Evolutionary conservation across 2,797 vertebrate genomes (phyloP).

Genomic region (Chelonia mydas): DNA sequence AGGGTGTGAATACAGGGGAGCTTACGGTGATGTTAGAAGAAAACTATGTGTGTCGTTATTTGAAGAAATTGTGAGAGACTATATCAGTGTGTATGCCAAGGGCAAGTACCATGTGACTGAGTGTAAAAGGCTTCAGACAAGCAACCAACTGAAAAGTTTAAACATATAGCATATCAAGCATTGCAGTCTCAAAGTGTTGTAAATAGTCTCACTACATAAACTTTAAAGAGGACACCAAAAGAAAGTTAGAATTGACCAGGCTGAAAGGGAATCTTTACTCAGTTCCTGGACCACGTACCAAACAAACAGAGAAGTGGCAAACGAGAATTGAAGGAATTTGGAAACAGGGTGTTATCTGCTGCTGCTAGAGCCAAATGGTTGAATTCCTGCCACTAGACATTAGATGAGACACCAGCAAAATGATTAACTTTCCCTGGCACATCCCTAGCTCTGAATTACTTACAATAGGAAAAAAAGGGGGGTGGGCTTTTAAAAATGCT

Average conservation of each 20-base stretch:
- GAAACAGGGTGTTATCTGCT: not conserved
- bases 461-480: slow-evolving; percentile 24
- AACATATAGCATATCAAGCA: not conserved
- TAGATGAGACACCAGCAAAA: slow-evolving; percentile 29
- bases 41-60: not conserved
- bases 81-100: not conserved
- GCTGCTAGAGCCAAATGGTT: slow-evolving; percentile 13
- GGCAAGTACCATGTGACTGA: not conserved
- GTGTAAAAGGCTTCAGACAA: not conserved
- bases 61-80: not conserved
- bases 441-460: not conserved
- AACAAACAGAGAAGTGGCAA: rapidly evolving
- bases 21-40: not conserved
- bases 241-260: not conserved
- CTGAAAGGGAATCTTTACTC: not conserved
- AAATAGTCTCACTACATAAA: not conserved
- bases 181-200: not conserved
- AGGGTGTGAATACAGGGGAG: not conserved
- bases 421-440: slow-evolving; percentile 61
- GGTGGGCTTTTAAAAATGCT: slow-evolving; percentile 40
- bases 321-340: not conserved
- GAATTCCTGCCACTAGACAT: not conserved
- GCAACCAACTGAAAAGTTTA: not conserved
- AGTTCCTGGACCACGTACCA: not conserved
- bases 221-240: not conserved